Percentiles rank a stretch among this genome's conserved stretches.
phyloP scores from a whole-genome alignment of 2,888 invertebrate genomes.

The Idaea dimidiata region DNA sequence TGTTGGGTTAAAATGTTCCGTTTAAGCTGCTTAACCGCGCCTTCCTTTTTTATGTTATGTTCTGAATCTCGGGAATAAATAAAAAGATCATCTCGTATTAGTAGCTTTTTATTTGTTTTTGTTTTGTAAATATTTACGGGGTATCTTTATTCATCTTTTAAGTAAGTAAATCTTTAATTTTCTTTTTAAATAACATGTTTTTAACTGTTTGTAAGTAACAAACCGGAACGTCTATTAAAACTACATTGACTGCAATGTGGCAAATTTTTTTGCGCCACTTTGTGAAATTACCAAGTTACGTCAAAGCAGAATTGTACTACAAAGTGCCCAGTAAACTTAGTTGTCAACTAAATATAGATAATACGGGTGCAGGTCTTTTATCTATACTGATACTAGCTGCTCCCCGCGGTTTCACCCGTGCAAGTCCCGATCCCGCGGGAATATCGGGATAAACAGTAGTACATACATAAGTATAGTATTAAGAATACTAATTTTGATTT shows the following conservation, averaged over 20 bases:
- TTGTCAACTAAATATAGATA: too few relatives aligned
- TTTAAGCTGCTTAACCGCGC: background rate
- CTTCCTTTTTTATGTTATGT: background rate
- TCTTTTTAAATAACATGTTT: background rate
- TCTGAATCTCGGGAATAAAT: conserved; percentile 2
- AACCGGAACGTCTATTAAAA: background rate
- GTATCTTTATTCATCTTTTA: background rate
- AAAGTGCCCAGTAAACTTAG: too few relatives aligned
- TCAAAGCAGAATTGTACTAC: too few relatives aligned
- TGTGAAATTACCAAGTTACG: too few relatives aligned
- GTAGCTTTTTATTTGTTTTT: conserved; percentile 1
- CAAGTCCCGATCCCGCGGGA: too few relatives aligned
- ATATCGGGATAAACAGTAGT: too few relatives aligned
- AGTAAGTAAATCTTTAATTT: background rate
- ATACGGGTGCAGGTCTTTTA: too few relatives aligned
- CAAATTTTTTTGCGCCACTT: too few relatives aligned
- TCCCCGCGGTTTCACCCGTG: too few relatives aligned
- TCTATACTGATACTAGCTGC: too few relatives aligned
- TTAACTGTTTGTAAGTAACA: background rate
- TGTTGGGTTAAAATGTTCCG: background rate
- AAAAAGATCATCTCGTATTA: conserved; percentile 6
- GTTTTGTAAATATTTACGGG: background rate
- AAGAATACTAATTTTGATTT: too few relatives aligned
- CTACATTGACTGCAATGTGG: background rate
- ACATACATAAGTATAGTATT: too few relatives aligned